phyloP scores from a whole-genome alignment of 2,888 invertebrate genomes.

The Lordiphosa fenestrarum region DNA sequence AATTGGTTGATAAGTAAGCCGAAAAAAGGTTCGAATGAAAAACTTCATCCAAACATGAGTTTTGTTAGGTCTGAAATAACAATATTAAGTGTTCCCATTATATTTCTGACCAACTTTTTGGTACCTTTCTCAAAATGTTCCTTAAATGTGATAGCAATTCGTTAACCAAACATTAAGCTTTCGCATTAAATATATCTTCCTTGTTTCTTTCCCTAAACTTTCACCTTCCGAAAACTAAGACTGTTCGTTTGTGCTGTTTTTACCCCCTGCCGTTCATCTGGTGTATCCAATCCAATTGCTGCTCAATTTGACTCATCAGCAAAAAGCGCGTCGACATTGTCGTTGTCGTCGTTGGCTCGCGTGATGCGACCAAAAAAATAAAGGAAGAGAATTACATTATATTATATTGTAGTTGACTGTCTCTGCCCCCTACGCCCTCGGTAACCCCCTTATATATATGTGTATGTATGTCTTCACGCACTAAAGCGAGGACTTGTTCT shows the following conservation, averaged over 20 bases:
- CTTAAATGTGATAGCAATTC: no score
- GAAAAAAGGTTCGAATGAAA: no score
- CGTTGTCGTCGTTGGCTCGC: conserved; percentile 37
- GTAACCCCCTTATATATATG: conserved; percentile 7
- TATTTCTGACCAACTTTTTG: no score
- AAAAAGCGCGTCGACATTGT: conserved; percentile 44
- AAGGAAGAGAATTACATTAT: conserved; percentile 59
- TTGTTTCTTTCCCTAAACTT: no score
- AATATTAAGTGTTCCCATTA: no score
- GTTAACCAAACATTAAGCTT: no score
- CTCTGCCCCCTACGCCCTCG: conserved; percentile 14
- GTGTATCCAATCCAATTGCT: conserved; percentile 50
- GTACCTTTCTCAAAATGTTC: no score
- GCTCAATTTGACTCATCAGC: conserved; percentile 69
- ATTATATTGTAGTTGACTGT: conserved; percentile 29
- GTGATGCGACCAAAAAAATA: conserved; percentile 40
- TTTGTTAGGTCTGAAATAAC: no score
- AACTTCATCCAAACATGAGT: no score
- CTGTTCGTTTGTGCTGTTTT: background rate
- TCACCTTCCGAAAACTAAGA: no score
- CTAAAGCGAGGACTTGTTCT: conserved; percentile 39
- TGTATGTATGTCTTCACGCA: conserved; percentile 42
- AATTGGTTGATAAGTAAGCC: no score
- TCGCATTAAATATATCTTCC: no score
- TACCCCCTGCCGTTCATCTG: conserved; percentile 35